phyloP scores from a whole-genome alignment of 2,888 invertebrate species.

The Autographa gamma region DNA sequence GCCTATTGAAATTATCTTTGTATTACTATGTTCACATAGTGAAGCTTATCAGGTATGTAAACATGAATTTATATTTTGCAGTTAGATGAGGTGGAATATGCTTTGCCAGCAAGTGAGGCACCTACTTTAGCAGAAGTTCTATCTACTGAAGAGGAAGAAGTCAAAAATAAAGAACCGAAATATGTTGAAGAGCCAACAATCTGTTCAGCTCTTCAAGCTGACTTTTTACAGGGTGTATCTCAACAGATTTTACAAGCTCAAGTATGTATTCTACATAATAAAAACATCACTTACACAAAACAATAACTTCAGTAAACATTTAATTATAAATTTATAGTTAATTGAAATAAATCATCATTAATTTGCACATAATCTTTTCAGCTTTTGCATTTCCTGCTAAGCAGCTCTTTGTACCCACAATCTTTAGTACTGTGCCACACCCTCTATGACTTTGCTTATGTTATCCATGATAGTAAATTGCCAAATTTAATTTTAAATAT shows the following conservation, averaged over 20 bases:
- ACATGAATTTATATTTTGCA: constrained; percentile 56
- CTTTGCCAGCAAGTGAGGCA: constrained; percentile 82
- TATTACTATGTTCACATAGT: no score
- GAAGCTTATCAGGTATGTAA: no score
- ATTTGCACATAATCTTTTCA: no score
- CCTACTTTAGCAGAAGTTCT: constrained; percentile 82
- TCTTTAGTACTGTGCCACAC: no score
- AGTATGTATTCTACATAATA: constrained; percentile 84
- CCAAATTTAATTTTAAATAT: no score
- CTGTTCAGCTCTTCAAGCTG: constrained; percentile 83
- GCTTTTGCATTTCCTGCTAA: no score
- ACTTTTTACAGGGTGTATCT: constrained; percentile 95
- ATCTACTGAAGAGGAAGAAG: constrained; percentile 72
- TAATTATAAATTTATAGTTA: background rate
- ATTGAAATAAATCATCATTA: background rate
- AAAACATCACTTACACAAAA: background rate
- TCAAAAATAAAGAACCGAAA: constrained; percentile 62
- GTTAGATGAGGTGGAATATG: constrained; percentile 87
- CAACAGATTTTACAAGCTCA: constrained; percentile 96
- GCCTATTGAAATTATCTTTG: no score
- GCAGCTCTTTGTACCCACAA: no score
- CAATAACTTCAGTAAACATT: background rate
- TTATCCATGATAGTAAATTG: no score
- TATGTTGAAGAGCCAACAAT: constrained; percentile 71
- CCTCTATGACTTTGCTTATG: no score